phyloP scores from a whole-genome alignment of 1,140 invertebrate species.

The Cepaea nemoralis region DNA sequence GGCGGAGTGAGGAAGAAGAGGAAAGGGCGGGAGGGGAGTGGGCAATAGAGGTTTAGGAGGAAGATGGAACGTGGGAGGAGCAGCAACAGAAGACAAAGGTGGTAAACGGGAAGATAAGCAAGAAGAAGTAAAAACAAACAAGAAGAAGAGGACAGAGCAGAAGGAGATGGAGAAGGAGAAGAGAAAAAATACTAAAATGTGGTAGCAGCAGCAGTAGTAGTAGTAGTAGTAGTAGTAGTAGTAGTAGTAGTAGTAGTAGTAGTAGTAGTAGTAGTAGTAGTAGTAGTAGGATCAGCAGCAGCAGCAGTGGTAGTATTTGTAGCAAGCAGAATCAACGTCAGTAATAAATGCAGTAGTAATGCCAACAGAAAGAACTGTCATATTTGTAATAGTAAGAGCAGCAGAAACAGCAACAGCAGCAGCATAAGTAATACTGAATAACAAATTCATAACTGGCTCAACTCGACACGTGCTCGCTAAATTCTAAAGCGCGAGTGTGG shows the following conservation, averaged over 20 bases:
- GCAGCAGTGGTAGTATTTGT: too few species aligned
- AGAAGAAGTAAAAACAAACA: neutral
- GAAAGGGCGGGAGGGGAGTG: neutral
- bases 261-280: neutral
- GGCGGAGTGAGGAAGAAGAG: neutral
- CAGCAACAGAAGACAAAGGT: neutral
- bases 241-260: neutral
- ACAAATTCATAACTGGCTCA: too few species aligned
- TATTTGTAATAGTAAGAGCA: too few species aligned
- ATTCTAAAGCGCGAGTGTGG: too few species aligned
- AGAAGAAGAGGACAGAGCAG: neutral
- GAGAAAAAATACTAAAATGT: neutral
- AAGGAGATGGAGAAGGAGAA: slow-evolving; percentile 15
- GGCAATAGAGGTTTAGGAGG: neutral
- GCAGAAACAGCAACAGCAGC: too few species aligned
- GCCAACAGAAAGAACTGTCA: too few species aligned
- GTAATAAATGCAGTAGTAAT: too few species aligned
- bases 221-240: neutral
- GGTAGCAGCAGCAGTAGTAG: neutral
- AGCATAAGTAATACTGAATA: too few species aligned
- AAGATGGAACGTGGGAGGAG: neutral
- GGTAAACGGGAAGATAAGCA: neutral
- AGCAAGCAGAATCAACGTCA: neutral
- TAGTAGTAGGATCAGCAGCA: neutral
- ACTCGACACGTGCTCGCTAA: too few species aligned